Base-by-base conservation (phyloP, 2,113 vertebrate genomes). In the Corythaeola cristata region DNA sequence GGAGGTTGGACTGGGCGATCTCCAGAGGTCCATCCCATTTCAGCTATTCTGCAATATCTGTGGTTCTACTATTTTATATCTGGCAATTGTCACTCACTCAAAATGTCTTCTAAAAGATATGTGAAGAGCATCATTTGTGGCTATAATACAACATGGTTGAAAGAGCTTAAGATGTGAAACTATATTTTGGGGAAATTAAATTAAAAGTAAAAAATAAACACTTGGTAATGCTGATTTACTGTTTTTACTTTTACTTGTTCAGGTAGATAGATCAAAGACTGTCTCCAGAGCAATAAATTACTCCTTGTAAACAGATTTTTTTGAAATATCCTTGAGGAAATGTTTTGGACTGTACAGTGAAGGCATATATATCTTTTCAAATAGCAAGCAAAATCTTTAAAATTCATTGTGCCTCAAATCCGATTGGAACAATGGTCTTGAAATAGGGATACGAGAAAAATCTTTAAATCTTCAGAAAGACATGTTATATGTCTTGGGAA, bases 1-100 rank as follows among this genome's bases (percentile, higher is more conserved):
- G 14, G 12, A 1, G 0, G 16, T 28, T 41, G 12, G 32, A 33
- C 10, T 21, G n/a, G 5, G 33, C 0, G 5, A 15, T 47, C 35
- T 28, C 20, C 60, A 35, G 19, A 26, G 12, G 5, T 60, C 4
- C 11, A 8, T 74, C 33, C 22, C 21, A 35, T 13, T 35, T 80
- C 37, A 63, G 12, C 12, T 30, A 15, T 62, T 50, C 50, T 52
- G 18, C 8, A 37, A 3, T 30, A 33, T 15, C 44, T 69, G 24
- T 50, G 26, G 9, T 63, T 59, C n/a, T 27, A 69, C 11, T 12
- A 22, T 55, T 85, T 73, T 73, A 18, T 10, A 77, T 30, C 27
- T 49, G 37, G 8, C 12, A 76, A 26, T 1, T 0, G 5, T 18
- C 37, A 33, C 5, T 56, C 17, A n/a, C 2, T 3, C 16, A 77